These are phyloP conservation scores for Dysidea cf. avara DNA, from an alignment of 37 sponge, comb jelly and placozoan genomes.

Conservation along the genomic window DNA sequence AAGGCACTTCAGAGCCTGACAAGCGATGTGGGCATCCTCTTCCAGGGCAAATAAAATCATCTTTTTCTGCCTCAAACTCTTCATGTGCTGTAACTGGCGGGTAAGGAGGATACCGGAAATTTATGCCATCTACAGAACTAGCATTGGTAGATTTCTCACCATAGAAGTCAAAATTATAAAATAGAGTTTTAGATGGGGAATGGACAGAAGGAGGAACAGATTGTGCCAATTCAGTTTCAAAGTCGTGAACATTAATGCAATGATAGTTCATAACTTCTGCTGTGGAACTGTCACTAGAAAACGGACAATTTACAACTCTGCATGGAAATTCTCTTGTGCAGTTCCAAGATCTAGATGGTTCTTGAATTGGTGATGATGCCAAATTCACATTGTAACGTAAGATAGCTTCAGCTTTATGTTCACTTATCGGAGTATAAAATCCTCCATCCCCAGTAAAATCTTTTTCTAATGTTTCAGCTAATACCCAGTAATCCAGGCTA, in stretches of 20 bases:
- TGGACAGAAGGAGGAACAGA: too few species aligned
- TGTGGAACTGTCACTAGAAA: constrained; percentile 36
- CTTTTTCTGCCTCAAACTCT: constrained; percentile 2
- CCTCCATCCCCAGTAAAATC: too few species aligned
- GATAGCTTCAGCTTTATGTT: too few species aligned
- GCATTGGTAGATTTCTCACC: background rate
- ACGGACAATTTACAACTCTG: constrained; percentile 75
- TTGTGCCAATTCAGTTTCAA: too few species aligned
- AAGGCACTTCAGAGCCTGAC: too few species aligned
- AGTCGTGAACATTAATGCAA: too few species aligned
- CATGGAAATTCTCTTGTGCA: constrained; percentile 24
- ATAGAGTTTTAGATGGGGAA: constrained; percentile 3
- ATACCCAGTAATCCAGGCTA: constrained; percentile 43
- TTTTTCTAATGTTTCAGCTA: constrained; percentile 71
- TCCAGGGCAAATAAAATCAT: too few species aligned
- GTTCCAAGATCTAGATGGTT: too few species aligned
- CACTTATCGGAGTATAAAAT: too few species aligned
- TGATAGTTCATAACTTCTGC: constrained; percentile 63
- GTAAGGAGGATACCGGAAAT: constrained; percentile 21
- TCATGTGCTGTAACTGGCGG: constrained; percentile 28
- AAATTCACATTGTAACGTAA: too few species aligned
- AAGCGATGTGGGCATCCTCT: too few species aligned
- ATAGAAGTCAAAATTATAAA: constrained; percentile 56
- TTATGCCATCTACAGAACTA: constrained; percentile 46
- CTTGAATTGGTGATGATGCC: too few species aligned